A percentile compares a stretch with the other conserved stretches of the same genome.
These are phyloP conservation scores for Encarsia formosa DNA, from an alignment of 2,888 invertebrate genomes.

Conservation along the genomic window DNA sequence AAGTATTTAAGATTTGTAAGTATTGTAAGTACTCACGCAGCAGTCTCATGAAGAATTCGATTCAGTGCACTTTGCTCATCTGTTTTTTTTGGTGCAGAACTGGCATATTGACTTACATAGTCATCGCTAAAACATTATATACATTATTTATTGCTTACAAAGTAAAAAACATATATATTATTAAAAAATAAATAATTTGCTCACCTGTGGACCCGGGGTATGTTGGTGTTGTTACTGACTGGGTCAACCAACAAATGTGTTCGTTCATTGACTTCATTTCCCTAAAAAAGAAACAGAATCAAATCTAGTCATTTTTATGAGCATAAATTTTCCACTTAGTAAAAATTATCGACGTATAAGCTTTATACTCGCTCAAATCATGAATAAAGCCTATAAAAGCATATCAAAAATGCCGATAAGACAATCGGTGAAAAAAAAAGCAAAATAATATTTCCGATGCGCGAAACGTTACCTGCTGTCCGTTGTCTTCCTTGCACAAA, in stretches of 20 bases:
- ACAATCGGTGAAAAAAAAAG: not conserved
- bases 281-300: slow-evolving; percentile 45
- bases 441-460: not conserved
- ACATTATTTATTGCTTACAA: not conserved
- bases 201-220: slow-evolving; percentile 65
- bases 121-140: slow-evolving; percentile 58
- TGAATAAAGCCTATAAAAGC: no score
- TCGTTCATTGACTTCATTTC: slow-evolving; percentile 66
- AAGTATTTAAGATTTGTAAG: not conserved
- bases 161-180: not conserved
- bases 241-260: slow-evolving; percentile 77
- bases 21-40: slow-evolving; percentile 63
- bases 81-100: slow-evolving; percentile 68
- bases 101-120: slow-evolving; percentile 60
- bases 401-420: slow-evolving; percentile 26
- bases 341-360: not conserved
- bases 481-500: slow-evolving; percentile 67
- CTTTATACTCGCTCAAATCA: no score
- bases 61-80: slow-evolving; percentile 89
- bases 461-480: slow-evolving; percentile 58
- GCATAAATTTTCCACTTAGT: not conserved
- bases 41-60: slow-evolving; percentile 84
- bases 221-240: slow-evolving; percentile 68
- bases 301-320: not conserved
- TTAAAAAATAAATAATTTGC: not conserved